Evolutionary conservation across 2,888 invertebrate genomes (phyloP).

Genomic region (Reticulitermes lucifugus): DNA sequence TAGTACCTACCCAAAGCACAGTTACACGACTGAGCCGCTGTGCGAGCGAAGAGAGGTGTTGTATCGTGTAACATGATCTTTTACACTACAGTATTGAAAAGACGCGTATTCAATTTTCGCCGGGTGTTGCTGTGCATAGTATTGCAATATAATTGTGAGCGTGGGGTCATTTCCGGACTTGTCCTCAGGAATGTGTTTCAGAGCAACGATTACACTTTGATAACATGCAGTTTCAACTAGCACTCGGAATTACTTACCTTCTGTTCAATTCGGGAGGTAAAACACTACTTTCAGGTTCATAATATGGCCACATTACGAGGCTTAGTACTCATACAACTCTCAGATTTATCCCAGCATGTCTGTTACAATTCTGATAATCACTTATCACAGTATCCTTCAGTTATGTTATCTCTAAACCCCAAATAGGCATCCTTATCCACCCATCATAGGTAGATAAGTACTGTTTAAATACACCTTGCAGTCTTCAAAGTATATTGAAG

Average conservation of each 20-base stretch:
- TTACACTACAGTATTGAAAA: not conserved
- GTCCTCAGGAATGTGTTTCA: too few species aligned
- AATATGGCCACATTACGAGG: slow-evolving; percentile 69
- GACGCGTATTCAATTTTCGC: not conserved
- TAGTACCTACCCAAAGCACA: slow-evolving; percentile 44
- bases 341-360: not conserved
- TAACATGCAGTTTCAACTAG: too few species aligned
- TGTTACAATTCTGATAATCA: slow-evolving; percentile 2
- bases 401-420: slow-evolving; percentile 1
- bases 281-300: slow-evolving; percentile 86
- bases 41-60: not conserved
- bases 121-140: too few species aligned
- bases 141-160: too few species aligned
- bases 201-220: too few species aligned
- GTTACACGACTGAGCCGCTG: not conserved
- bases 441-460: slow-evolving; percentile 1
- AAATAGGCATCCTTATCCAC: not conserved
- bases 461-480: not conserved
- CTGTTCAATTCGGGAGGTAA: slow-evolving; percentile 87
- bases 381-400: slow-evolving; percentile 30
- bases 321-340: not conserved
- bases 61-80: not conserved
- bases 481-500: not conserved
- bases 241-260: slow-evolving; percentile 69
- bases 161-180: too few species aligned